phyloP scores from a whole-genome alignment of 2,113 vertebrate genomes.

The Phainopepla nitens region DNA sequence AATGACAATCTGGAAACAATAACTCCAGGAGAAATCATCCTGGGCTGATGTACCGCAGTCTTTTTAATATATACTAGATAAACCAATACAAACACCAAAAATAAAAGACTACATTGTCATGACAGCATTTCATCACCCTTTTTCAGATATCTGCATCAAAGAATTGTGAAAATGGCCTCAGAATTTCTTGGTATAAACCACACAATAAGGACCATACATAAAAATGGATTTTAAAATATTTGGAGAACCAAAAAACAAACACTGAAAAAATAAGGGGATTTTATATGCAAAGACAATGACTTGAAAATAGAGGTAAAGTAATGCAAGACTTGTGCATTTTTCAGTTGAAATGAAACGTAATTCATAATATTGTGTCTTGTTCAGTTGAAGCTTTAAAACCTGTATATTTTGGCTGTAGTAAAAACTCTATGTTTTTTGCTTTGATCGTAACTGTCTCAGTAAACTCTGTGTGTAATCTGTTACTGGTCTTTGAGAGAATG shows the following conservation, averaged over 20 bases:
- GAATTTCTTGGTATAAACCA: constrained; percentile 25
- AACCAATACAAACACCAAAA: background rate
- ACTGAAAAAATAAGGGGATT: background rate
- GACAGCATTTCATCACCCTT: background rate
- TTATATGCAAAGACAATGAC: background rate
- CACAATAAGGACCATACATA: background rate
- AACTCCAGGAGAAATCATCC: background rate
- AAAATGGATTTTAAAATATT: background rate
- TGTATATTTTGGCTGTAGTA: background rate
- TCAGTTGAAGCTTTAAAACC: background rate
- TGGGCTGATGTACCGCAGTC: background rate
- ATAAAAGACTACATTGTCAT: background rate
- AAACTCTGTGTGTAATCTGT: background rate
- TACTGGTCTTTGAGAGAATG: background rate
- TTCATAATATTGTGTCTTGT: background rate
- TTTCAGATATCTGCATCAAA: background rate
- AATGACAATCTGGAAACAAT: background rate
- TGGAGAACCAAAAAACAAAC: background rate
- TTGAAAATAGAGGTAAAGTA: background rate
- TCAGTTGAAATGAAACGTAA: background rate
- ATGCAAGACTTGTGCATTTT: background rate
- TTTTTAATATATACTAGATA: background rate
- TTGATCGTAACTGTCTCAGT: background rate
- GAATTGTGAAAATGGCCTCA: background rate
- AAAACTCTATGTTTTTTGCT: background rate